Evolutionary conservation across 2,797 vertebrate species (phyloP).

Genomic region (Chaetophractus vellerosus): DNA sequence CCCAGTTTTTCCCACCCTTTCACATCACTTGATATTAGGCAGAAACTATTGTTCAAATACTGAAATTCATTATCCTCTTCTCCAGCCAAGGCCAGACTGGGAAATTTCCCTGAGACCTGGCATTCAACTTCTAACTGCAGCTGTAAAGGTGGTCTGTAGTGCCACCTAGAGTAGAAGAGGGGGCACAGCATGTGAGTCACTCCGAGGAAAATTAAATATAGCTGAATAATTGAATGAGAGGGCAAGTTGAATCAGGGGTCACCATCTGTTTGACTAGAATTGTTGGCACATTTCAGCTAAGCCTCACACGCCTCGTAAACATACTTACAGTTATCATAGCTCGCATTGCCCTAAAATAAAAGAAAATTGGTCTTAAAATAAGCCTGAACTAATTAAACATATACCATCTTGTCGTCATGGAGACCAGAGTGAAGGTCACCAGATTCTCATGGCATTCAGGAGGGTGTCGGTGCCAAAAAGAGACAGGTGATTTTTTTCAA

Average conservation of each 20-base stretch:
- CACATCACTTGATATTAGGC: conserved; percentile 77
- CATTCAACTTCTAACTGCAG: background rate
- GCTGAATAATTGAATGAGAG: conserved; percentile 95
- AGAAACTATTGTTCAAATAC: conserved; percentile 84
- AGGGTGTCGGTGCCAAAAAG: conserved; percentile 8
- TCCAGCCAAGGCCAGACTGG: conserved; percentile 30
- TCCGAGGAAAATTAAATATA: conserved; percentile 94
- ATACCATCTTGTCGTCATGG: conserved; percentile 87
- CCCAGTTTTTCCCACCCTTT: conserved; percentile 72
- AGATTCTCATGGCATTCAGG: conserved; percentile 65
- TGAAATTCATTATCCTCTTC: conserved; percentile 78
- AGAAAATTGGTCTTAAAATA: conserved; percentile 89
- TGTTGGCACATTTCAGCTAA: conserved; percentile 93
- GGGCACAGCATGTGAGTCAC: conserved; percentile 72
- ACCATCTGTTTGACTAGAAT: conserved; percentile 95
- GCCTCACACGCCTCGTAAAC: conserved; percentile 92
- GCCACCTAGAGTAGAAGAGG: conserved; percentile 91
- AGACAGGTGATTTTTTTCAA: conserved; percentile 30
- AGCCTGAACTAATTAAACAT: conserved; percentile 89
- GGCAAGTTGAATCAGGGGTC: conserved; percentile 95
- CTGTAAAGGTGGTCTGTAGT: conserved; percentile 90
- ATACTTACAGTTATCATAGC: conserved; percentile 90
- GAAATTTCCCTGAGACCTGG: conserved; percentile 29
- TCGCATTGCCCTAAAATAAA: conserved; percentile 92
- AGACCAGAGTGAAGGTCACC: conserved; percentile 84